Conservation (phyloP, 92 coral and sea anemone species). For the Scolanthus callimorphus region DNA sequence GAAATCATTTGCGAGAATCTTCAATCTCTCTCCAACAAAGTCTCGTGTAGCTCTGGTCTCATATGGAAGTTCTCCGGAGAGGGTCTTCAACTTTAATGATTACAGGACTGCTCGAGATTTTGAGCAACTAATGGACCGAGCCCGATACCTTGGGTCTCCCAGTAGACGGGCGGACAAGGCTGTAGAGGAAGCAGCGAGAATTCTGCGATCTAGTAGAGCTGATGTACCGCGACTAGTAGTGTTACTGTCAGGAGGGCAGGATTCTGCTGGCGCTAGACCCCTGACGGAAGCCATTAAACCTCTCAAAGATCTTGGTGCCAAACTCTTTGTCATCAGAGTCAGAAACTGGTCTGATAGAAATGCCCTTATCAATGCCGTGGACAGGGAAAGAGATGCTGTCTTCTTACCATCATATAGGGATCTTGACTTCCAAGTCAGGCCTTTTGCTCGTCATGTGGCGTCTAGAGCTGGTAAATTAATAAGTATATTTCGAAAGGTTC, state of each 20-base stretch:
- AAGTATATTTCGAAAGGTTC: no score
- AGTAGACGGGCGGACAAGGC: conserved; percentile 55
- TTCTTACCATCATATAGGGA: conserved; percentile 11
- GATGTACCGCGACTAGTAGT: conserved; percentile 58
- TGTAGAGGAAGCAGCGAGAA: conserved; percentile 33
- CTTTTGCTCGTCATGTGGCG: neutral
- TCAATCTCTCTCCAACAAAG: conserved; percentile 58
- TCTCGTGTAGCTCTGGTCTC: conserved; percentile 61
- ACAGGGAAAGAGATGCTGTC: conserved; percentile 26
- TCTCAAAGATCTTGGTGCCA: conserved; percentile 53
- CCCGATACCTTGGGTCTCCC: conserved; percentile 33
- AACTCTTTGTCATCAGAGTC: conserved; percentile 54
- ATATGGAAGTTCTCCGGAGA: conserved; percentile 44
- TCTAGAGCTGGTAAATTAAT: conserved; percentile 11
- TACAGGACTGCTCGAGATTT: conserved; percentile 23
- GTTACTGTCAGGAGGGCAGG: conserved; percentile 45
- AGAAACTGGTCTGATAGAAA: conserved; percentile 40
- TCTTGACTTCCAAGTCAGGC: conserved; percentile 1
- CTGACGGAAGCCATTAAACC: conserved; percentile 48
- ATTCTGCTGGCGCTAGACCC: conserved; percentile 36
- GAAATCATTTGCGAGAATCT: conserved; percentile 44
- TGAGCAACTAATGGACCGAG: conserved; percentile 24
- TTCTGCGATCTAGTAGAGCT: conserved; percentile 37
- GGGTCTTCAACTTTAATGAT: conserved; percentile 32
- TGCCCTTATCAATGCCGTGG: conserved; percentile 26